These are phyloP conservation scores for Spea multiplicata DNA, from an alignment of 2,113 vertebrate genomes.

Conservation along the genomic window DNA sequence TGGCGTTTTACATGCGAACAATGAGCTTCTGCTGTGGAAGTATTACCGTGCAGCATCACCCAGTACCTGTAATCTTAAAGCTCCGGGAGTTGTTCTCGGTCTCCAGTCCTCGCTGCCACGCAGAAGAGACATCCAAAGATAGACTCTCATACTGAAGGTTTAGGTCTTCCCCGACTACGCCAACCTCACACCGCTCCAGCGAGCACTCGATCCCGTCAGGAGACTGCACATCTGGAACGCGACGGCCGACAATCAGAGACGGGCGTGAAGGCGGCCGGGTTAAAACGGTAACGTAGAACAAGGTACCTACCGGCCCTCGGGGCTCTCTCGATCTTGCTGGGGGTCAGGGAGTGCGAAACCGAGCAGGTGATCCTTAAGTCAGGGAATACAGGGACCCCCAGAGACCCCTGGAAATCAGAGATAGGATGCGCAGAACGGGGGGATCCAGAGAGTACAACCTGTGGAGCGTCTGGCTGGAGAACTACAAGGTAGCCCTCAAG, in stretches of 20 bases:
- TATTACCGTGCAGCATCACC: neutral
- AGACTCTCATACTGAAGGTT: conserved; percentile 87
- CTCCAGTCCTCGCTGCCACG: conserved; percentile 87
- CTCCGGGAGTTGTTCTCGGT: conserved; percentile 92
- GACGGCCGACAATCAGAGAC: neutral
- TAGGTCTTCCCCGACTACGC: conserved; percentile 87
- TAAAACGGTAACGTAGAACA: neutral
- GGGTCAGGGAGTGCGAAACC: conserved; percentile 79
- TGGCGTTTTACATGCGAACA: neutral
- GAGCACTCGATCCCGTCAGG: conserved; percentile 96
- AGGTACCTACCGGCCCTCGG: conserved; percentile 17
- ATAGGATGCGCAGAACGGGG: conserved; percentile 85
- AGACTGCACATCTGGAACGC: conserved; percentile 69
- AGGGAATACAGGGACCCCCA: conserved; percentile 87
- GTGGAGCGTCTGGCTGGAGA: conserved; percentile 92
- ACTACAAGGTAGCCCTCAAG: conserved; percentile 95
- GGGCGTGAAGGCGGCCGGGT: neutral
- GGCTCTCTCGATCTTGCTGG: conserved; percentile 69
- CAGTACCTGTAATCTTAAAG: conserved; percentile 87
- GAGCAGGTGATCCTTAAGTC: conserved; percentile 92
- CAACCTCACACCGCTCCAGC: conserved; percentile 93
- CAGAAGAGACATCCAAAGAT: conserved; percentile 78
- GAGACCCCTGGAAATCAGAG: conserved; percentile 80
- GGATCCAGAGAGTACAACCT: conserved; percentile 87
- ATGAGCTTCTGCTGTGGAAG: neutral